Base-by-base conservation (phyloP, 2,888 invertebrate species). In the Dynastes tityus region DNA sequence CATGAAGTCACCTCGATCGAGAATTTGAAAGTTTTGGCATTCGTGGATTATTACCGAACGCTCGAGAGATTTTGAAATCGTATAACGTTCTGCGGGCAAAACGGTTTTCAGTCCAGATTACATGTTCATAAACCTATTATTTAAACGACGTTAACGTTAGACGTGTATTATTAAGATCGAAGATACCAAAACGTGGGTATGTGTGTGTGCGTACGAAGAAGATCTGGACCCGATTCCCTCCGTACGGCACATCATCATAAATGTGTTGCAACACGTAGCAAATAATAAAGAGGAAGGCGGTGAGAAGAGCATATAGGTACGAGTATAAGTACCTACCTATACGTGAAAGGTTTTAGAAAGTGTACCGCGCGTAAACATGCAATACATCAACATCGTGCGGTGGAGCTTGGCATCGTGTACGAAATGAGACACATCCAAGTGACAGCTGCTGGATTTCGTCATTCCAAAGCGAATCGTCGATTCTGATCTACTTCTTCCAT, bases 271-370 rank as follows among this genome's bases (percentile, higher is more conserved):
- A 76, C 76, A 76, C 67, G 67, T 40, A 67, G 40, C 68, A 27
- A 74, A 76, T 76, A 67, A 76, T 76, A 67, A 76, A 76, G 58
- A 51, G 40, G 61, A 64, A 75, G 64, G 32, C 29, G 58, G 58
- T n/a, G 22, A 22, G 73, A 74, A 74, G 45, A 63, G 61, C 27
- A 51, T 51, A 11, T 45, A 67, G 55, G 55, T 58, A 58, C 45
- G n/a, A 9, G 16, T 58, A 58, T 58, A 61, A 61, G 61, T 74
- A 58, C 55, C 67, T 68, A 76, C 32, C 32, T 37, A 37, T 37
- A 37, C 76, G 76, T 76, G 76, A 76, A 76, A 76, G 76, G 76
- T 68, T 76, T 76, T 76, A 76, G 76, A 76, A 76, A 76, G 76
- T 76, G 40, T 55, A 67, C 68, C 61, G 64, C 58, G 53, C 67